Evolutionary conservation across 2,888 invertebrate species (phyloP).

Genomic region (Dryobotodes eremita): DNA sequence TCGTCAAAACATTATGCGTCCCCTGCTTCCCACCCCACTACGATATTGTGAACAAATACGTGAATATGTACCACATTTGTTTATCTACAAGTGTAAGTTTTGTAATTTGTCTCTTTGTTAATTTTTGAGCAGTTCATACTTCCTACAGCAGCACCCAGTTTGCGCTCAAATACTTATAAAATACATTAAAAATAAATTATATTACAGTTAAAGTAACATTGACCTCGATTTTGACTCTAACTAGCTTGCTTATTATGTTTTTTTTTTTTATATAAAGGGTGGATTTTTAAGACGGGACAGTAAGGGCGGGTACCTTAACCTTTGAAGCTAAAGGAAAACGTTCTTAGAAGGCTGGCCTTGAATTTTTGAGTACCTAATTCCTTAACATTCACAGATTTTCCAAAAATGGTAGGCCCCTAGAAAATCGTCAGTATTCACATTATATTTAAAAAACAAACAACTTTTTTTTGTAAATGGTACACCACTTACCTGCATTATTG

Average conservation of each 20-base stretch:
- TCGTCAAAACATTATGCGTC: slow-evolving; percentile 96
- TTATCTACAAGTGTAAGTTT: slow-evolving; percentile 94
- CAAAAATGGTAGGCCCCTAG: background rate
- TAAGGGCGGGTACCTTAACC: background rate
- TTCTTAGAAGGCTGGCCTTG: background rate
- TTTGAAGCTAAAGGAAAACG: background rate
- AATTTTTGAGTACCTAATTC: background rate
- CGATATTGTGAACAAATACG: slow-evolving; percentile 97
- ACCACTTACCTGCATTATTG: too few species aligned
- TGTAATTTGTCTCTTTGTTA: background rate
- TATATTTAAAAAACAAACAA: too few species aligned
- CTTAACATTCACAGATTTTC: background rate
- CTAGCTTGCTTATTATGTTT: background rate
- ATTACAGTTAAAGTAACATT: background rate
- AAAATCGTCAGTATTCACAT: background rate
- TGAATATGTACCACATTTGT: slow-evolving; percentile 98
- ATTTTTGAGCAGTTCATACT: background rate
- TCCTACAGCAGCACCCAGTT: background rate
- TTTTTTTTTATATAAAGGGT: background rate
- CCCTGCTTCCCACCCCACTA: slow-evolving; percentile 99
- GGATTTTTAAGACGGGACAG: background rate
- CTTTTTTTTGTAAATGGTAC: too few species aligned
- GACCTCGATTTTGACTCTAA: background rate
- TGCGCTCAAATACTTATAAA: background rate
- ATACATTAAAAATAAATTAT: background rate